Evolutionary conservation across 2,888 invertebrate genomes (phyloP).

Genomic region (Agapetus fuscipes): DNA sequence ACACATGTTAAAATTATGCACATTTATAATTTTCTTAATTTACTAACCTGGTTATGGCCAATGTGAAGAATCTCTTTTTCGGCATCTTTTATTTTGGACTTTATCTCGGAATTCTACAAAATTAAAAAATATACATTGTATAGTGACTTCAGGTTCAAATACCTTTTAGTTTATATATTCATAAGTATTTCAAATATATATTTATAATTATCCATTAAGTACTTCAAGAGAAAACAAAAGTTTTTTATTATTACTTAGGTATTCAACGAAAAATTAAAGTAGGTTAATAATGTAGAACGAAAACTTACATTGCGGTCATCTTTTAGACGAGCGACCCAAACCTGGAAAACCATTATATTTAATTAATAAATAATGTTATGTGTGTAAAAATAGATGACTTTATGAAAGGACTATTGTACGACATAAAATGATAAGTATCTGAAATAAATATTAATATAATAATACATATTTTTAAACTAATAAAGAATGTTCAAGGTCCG

Average conservation of each 20-base stretch:
- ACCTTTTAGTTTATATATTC: too few species aligned
- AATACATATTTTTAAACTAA: slow-evolving; percentile 4
- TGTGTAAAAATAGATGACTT: too few species aligned
- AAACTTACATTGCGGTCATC: slow-evolving; percentile 46
- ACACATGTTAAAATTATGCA: too few species aligned
- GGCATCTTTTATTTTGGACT: slow-evolving; percentile 47
- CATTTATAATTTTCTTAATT: too few species aligned
- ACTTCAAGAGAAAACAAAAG: too few species aligned
- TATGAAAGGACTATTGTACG: too few species aligned
- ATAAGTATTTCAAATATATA: too few species aligned
- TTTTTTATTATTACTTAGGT: too few species aligned
- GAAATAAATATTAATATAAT: too few species aligned
- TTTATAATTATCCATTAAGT: too few species aligned
- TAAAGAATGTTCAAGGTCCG: slow-evolving; percentile 6
- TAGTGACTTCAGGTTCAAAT: neutral
- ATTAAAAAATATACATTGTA: slow-evolving; percentile 17
- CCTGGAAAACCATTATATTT: slow-evolving; percentile 31
- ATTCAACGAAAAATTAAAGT: too few species aligned
- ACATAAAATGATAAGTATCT: too few species aligned
- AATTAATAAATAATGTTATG: neutral
- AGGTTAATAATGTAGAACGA: slow-evolving; percentile 3
- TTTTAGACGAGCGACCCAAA: slow-evolving; percentile 46
- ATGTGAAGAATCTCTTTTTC: slow-evolving; percentile 49
- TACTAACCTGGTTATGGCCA: slow-evolving; percentile 49
- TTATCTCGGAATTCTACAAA: slow-evolving; percentile 43